phyloP scores from a whole-genome alignment of 1,140 invertebrate species.

The Temnothorax curvispinosus region DNA sequence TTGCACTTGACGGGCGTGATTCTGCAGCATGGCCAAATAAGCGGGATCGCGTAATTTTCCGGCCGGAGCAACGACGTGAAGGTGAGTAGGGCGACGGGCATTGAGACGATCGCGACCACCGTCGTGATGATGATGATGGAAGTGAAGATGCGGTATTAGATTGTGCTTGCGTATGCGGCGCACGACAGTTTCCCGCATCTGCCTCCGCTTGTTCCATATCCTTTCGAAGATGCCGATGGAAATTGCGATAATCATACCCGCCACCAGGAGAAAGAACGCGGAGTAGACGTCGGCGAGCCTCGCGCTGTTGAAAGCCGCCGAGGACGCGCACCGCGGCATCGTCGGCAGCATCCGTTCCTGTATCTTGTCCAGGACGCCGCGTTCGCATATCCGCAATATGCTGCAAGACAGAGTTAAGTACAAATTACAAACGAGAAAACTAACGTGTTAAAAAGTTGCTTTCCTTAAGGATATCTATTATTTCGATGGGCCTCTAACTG shows the following conservation, averaged over 20 bases:
- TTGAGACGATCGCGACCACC: background rate
- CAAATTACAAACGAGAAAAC: no score
- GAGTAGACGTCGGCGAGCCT: constrained; percentile 83
- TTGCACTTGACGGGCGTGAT: constrained; percentile 36
- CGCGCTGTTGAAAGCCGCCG: constrained; percentile 81
- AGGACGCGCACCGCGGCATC: constrained; percentile 80
- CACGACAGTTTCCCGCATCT: constrained; percentile 66
- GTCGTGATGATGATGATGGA: constrained; percentile 47
- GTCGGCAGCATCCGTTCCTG: constrained; percentile 80
- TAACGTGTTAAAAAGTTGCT: no score
- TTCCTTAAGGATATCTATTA: no score
- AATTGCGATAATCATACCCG: constrained; percentile 76
- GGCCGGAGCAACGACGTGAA: background rate
- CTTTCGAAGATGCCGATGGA: constrained; percentile 75
- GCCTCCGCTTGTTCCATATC: constrained; percentile 77
- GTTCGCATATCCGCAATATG: constrained; percentile 82
- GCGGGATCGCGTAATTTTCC: background rate
- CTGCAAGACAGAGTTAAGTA: constrained; percentile 63
- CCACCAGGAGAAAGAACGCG: constrained; percentile 81
- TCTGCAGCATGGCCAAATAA: constrained; percentile 4
- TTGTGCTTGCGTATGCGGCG: constrained; percentile 60
- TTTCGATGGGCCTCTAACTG: no score
- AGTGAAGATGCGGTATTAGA: constrained; percentile 54
- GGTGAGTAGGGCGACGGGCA: background rate
- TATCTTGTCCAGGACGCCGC: constrained; percentile 81